phyloP scores from a whole-genome alignment of 1,140 invertebrate genomes.

The Dinothrombium tinctorium region DNA sequence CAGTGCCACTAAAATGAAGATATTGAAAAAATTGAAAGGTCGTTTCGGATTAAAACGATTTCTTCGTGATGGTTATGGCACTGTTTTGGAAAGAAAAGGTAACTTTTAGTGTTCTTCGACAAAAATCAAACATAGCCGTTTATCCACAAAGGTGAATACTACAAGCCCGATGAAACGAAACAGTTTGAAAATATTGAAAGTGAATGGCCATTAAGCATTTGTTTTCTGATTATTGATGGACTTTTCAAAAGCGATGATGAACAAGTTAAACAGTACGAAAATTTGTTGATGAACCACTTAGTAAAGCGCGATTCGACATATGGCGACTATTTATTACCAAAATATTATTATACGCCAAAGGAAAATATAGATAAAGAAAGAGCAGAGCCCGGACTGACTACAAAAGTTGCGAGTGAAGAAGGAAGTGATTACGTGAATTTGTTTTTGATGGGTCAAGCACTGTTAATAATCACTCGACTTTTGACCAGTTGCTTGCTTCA shows the following conservation, averaged over 20 bases:
- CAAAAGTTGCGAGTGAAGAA: constrained; percentile 36
- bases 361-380: constrained; percentile 50
- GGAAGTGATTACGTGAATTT: constrained; percentile 25
- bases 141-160: constrained; percentile 29
- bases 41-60: constrained; percentile 82
- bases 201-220: constrained; percentile 91
- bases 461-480: constrained; percentile 79
- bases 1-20: constrained; percentile 61
- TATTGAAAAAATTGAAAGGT: constrained; percentile 59
- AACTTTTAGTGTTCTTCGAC: not conserved
- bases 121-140: too few relatives aligned
- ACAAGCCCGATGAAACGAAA: constrained; percentile 34
- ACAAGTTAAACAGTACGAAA: constrained; percentile 74
- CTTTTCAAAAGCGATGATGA: constrained; percentile 43
- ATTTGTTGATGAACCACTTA: constrained; percentile 31
- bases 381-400: constrained; percentile 39
- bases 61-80: constrained; percentile 80
- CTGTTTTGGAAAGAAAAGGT: constrained; percentile 33
- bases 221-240: constrained; percentile 81
- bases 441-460: constrained; percentile 69
- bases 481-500: constrained; percentile 61
- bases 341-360: constrained; percentile 74
- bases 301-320: constrained; percentile 16
- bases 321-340: constrained; percentile 27
- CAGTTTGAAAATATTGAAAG: constrained; percentile 89